Conservation (phyloP, 2,888 invertebrate species). For the Octonoba sinensis region DNA sequence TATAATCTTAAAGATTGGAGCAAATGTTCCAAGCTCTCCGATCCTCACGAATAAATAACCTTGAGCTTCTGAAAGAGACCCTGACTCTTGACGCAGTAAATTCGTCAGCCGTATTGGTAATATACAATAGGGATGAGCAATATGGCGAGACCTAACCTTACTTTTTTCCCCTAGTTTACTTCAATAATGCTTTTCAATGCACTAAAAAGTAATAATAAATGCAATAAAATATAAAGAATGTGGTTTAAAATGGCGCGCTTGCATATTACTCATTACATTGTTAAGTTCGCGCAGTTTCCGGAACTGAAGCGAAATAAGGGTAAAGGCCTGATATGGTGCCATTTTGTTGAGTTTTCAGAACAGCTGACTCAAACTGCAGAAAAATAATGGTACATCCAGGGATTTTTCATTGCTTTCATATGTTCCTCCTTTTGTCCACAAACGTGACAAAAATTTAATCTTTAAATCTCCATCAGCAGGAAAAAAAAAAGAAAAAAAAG, state of each 20-base stretch:
- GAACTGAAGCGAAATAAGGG: constrained; percentile 1
- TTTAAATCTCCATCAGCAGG: not conserved
- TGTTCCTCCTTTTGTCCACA: not conserved
- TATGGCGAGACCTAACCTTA: too few relatives aligned
- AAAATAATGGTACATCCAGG: not conserved
- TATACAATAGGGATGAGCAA: too few relatives aligned
- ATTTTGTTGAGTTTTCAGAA: not conserved
- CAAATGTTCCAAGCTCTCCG: too few relatives aligned
- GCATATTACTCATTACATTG: not conserved
- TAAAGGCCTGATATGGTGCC: not conserved
- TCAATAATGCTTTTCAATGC: too few relatives aligned
- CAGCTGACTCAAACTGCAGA: not conserved
- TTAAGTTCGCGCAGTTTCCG: not conserved
- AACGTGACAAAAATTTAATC: not conserved
- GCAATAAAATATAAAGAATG: too few relatives aligned
- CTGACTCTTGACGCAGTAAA: too few relatives aligned
- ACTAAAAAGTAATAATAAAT: too few relatives aligned
- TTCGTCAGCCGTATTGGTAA: too few relatives aligned
- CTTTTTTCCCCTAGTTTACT: too few relatives aligned
- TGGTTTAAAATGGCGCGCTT: not conserved
- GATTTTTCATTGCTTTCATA: not conserved
- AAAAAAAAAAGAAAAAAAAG: not conserved
- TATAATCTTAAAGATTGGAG: too few relatives aligned
- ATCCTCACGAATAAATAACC: too few relatives aligned
- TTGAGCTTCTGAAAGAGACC: too few relatives aligned